These are phyloP conservation scores for Lamprotornis superbus DNA, from an alignment of 2,113 vertebrate species.

Conservation along the genomic window DNA sequence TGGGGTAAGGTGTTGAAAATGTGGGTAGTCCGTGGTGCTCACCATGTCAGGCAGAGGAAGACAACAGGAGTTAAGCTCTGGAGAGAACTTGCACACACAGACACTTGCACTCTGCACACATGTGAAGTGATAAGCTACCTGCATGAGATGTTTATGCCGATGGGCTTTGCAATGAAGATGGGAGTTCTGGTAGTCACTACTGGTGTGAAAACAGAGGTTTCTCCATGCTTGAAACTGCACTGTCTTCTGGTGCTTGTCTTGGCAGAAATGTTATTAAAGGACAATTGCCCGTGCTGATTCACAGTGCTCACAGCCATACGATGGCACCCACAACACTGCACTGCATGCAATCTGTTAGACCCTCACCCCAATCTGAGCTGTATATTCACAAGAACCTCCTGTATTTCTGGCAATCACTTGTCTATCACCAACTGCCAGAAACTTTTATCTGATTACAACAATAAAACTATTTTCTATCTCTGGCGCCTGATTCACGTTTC, in stretches of 20 bases:
- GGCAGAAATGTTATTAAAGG: neutral
- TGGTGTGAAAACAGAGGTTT: neutral
- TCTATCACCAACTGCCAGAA: constrained; percentile 71
- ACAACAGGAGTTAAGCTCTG: neutral
- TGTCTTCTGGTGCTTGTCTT: neutral
- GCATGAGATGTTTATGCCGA: neutral
- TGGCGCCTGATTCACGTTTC: constrained; percentile 80
- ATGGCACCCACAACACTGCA: neutral
- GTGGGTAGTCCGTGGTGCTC: neutral
- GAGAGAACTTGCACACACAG: neutral
- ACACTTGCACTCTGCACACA: neutral
- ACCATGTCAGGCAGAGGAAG: neutral
- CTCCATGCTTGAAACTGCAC: neutral
- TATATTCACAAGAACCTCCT: constrained; percentile 3
- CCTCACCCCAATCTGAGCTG: neutral
- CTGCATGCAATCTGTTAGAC: neutral
- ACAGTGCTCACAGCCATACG: neutral
- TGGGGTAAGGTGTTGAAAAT: neutral
- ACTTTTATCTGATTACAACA: constrained; percentile 77
- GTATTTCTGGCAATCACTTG: constrained; percentile 55
- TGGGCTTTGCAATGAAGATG: neutral
- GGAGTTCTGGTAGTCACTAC: neutral
- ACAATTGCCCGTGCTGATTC: neutral
- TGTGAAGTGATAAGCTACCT: neutral
- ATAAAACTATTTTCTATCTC: constrained; percentile 78